These are phyloP conservation scores for Candidula unifasciata DNA, from an alignment of 2,888 invertebrate species.

Conservation along the genomic window DNA sequence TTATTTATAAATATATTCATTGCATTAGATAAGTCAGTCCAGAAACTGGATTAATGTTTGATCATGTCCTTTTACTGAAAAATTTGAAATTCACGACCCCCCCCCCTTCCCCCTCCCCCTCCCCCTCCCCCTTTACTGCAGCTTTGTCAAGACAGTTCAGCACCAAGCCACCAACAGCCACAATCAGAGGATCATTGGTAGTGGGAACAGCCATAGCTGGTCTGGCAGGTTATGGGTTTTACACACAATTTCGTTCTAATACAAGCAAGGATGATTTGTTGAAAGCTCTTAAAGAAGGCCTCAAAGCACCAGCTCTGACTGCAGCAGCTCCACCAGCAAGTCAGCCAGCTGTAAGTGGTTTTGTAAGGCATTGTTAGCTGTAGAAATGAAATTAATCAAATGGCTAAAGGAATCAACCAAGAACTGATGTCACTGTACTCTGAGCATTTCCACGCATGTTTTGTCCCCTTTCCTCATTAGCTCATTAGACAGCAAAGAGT, in stretches of 20 bases:
- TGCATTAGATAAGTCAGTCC: too few relatives aligned
- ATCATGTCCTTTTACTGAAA: too few relatives aligned
- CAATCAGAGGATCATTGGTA: slow-evolving; percentile 23
- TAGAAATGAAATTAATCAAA: too few relatives aligned
- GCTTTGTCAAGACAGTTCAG: slow-evolving; percentile 32
- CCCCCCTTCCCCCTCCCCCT: background rate
- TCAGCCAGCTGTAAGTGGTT: slow-evolving; percentile 52
- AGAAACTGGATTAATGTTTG: too few relatives aligned
- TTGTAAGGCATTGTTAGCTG: background rate
- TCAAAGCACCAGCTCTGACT: slow-evolving; percentile 14
- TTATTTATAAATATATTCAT: too few relatives aligned
- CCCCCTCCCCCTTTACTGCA: background rate
- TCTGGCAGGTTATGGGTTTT: slow-evolving; percentile 49
- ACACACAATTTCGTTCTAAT: slow-evolving; percentile 22
- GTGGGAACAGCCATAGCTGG: slow-evolving; percentile 51
- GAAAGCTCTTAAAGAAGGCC: slow-evolving; percentile 41
- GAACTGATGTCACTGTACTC: too few relatives aligned
- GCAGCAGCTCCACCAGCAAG: slow-evolving; percentile 50
- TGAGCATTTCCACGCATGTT: too few relatives aligned
- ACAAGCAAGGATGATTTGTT: slow-evolving; percentile 35
- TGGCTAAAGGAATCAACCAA: too few relatives aligned
- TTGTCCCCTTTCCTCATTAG: too few relatives aligned
- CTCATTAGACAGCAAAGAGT: too few relatives aligned
- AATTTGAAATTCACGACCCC: too few relatives aligned
- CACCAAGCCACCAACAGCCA: slow-evolving; percentile 30